These are phyloP conservation scores for Manduca sexta DNA, from an alignment of 1,140 invertebrate species.

Conservation along the genomic window DNA sequence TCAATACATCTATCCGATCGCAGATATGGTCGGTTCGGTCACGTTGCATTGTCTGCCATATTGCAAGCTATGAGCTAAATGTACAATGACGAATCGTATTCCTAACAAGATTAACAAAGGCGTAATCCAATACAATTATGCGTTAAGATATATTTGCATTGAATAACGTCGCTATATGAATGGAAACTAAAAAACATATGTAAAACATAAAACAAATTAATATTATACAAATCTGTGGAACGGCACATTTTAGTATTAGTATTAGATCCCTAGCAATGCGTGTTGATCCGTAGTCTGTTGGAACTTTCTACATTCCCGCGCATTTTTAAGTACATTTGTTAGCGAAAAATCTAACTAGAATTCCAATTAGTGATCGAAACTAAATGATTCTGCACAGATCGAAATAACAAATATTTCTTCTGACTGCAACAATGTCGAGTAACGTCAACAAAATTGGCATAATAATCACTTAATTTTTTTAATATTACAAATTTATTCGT, in stretches of 20 bases:
- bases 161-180: constrained; percentile 1
- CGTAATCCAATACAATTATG: constrained; percentile 23
- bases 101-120: constrained; percentile 67
- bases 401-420: background rate
- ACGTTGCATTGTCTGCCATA: constrained; percentile 27
- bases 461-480: too few species aligned
- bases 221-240: too few species aligned
- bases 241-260: too few species aligned
- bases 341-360: too few species aligned
- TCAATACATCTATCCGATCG: constrained; percentile 47
- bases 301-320: too few species aligned
- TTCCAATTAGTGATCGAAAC: background rate
- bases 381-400: background rate
- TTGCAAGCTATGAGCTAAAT: constrained; percentile 14
- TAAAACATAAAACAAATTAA: too few species aligned
- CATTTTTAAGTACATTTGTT: too few species aligned
- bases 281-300: too few species aligned
- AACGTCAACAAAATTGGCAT: too few species aligned
- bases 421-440: background rate
- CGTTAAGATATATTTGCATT: constrained; percentile 6
- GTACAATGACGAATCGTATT: constrained; percentile 46
- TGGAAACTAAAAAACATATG: background rate
- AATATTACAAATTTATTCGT: background rate
- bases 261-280: too few species aligned
- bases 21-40: constrained; percentile 28